Evolutionary conservation across 2,113 vertebrate species (phyloP).

Genomic region (Daphoenositta chrysoptera): DNA sequence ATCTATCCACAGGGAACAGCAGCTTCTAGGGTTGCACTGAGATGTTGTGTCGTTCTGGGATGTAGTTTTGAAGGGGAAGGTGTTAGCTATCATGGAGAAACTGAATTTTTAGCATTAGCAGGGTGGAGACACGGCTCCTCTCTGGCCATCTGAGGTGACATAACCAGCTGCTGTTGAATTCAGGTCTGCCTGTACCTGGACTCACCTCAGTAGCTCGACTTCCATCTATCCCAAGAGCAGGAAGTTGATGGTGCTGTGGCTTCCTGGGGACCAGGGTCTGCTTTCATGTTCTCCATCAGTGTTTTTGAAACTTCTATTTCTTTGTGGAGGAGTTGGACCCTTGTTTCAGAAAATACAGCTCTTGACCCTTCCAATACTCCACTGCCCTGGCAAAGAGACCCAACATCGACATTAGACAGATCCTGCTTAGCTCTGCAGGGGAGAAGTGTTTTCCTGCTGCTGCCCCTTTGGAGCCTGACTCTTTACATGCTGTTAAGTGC

Average conservation of each 20-base stretch:
- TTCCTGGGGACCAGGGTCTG: not conserved
- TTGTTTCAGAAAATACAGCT: not conserved
- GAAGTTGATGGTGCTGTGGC: not conserved
- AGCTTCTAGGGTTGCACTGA: not conserved
- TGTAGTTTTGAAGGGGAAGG: not conserved
- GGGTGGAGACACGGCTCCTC: not conserved
- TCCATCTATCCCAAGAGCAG: not conserved
- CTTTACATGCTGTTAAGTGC: not conserved
- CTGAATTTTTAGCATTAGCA: not conserved
- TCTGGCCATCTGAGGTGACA: not conserved
- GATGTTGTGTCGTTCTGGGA: rapidly evolving
- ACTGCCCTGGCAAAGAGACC: not conserved
- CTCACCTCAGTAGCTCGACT: not conserved
- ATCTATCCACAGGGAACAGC: not conserved
- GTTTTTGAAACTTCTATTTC: not conserved
- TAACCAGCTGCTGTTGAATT: not conserved
- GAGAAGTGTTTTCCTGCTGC: not conserved
- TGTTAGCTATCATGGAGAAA: not conserved
- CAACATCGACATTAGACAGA: not conserved
- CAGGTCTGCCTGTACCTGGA: not conserved
- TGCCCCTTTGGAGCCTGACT: not conserved
- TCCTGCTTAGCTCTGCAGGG: not conserved
- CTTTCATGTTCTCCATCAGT: not conserved
- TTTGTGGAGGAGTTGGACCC: not conserved
- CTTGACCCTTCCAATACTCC: not conserved